Evolutionary conservation across 2,888 invertebrate genomes (phyloP).

Genomic region (Trichopria drosophilae): DNA sequence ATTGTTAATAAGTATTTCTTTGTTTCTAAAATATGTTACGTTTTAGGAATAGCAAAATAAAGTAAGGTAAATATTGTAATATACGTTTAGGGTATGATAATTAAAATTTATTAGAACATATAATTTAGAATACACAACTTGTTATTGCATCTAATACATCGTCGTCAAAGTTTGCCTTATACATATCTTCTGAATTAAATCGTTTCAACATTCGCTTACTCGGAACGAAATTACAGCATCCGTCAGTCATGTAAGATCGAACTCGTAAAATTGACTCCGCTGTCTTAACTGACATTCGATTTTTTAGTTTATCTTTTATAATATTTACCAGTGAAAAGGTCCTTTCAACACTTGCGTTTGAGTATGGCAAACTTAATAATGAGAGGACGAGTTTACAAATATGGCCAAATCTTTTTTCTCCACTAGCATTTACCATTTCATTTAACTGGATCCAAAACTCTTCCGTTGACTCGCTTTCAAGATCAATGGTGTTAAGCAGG

Average conservation of each 20-base stretch:
- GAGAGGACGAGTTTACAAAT: slow-evolving; percentile 28
- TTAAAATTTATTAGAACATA: too few species aligned
- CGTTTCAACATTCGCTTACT: slow-evolving; percentile 6
- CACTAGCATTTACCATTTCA: slow-evolving; percentile 20
- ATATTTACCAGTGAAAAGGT: slow-evolving; percentile 29
- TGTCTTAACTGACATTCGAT: slow-evolving; percentile 16
- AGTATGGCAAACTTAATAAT: slow-evolving; percentile 29
- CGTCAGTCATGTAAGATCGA: neutral
- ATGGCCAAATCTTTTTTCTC: slow-evolving; percentile 30
- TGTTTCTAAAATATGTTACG: too few species aligned
- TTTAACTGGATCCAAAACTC: slow-evolving; percentile 27
- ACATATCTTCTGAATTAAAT: slow-evolving; percentile 14
- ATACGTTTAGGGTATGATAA: too few species aligned
- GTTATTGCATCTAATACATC: too few species aligned
- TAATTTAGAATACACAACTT: neutral
- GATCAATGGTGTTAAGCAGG: slow-evolving; percentile 30
- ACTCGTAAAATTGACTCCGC: slow-evolving; percentile 16
- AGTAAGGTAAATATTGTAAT: too few species aligned
- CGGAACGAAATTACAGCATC: slow-evolving; percentile 14
- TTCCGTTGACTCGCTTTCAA: slow-evolving; percentile 19
- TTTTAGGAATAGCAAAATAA: too few species aligned
- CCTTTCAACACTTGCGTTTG: slow-evolving; percentile 36
- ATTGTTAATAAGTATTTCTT: too few species aligned
- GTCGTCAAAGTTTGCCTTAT: too few species aligned
- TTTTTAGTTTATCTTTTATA: slow-evolving; percentile 30